Evolutionary conservation across 2,113 vertebrate species (phyloP).

Genomic region (Lasiurus borealis): DNA sequence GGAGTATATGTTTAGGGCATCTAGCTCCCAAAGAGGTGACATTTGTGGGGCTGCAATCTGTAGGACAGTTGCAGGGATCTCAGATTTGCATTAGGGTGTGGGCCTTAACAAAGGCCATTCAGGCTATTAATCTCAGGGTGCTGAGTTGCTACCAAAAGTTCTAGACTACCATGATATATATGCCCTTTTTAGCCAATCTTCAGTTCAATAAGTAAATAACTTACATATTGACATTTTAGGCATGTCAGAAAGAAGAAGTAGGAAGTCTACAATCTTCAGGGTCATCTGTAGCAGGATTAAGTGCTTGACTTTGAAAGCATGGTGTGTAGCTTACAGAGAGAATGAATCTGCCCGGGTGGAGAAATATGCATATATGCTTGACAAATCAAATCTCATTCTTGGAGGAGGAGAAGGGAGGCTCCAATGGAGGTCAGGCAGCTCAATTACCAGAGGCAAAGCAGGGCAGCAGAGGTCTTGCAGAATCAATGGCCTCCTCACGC

Average conservation of each 20-base stretch:
- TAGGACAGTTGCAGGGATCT: neutral
- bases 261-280: neutral
- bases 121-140: slow-evolving; percentile 15
- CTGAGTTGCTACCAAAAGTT: neutral
- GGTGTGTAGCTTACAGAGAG: slow-evolving; percentile 39
- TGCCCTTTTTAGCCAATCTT: slow-evolving; percentile 21
- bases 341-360: slow-evolving; percentile 48
- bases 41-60: neutral
- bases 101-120: neutral
- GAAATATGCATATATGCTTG: slow-evolving; percentile 63
- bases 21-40: neutral
- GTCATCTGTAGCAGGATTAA: slow-evolving; percentile 66
- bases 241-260: slow-evolving; percentile 72
- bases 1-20: neutral
- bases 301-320: slow-evolving; percentile 63
- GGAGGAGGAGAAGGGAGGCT: slow-evolving; percentile 51
- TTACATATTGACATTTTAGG: slow-evolving; percentile 72
- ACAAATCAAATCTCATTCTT: slow-evolving; percentile 74
- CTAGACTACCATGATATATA: slow-evolving; percentile 16
- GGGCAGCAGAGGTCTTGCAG: neutral
- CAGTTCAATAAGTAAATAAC: slow-evolving; percentile 69
- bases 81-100: neutral
- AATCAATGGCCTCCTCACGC: neutral
- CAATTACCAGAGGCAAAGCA: slow-evolving; percentile 59
- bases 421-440: slow-evolving; percentile 59